Conservation (phyloP, 2,797 vertebrate genomes). For the Pteronotus mesoamericanus region DNA sequence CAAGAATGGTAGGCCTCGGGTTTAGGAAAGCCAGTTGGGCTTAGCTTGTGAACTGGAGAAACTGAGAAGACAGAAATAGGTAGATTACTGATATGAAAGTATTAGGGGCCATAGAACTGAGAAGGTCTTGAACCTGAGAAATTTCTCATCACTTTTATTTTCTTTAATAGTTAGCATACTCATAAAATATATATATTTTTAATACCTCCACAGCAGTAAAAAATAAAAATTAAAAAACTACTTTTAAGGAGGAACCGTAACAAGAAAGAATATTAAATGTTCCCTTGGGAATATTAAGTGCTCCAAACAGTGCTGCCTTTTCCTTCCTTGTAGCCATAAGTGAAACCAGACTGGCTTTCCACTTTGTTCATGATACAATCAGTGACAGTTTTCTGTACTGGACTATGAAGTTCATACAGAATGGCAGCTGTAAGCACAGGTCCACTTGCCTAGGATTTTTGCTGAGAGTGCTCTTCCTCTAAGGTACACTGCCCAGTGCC, state of each 20-base stretch:
- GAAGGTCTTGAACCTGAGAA: background rate
- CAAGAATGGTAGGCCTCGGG: background rate
- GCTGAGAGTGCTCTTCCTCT: no score
- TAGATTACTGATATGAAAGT: constrained; percentile 16
- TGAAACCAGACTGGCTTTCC: background rate
- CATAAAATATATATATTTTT: background rate
- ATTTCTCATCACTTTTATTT: background rate
- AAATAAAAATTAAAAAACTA: background rate
- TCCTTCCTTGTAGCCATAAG: background rate
- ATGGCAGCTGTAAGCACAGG: background rate
- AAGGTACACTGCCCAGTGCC: background rate
- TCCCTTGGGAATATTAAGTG: background rate
- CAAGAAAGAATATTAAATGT: background rate
- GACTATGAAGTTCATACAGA: background rate
- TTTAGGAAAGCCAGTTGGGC: background rate
- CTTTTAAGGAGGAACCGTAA: background rate
- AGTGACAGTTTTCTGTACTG: background rate
- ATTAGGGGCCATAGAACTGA: background rate
- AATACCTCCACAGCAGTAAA: background rate
- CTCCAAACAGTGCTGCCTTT: background rate
- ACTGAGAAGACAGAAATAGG: background rate
- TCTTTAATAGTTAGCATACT: background rate
- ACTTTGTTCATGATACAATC: accelerated
- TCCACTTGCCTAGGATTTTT: background rate
- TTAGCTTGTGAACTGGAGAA: background rate